Conservation (phyloP, 2,797 vertebrate genomes). For the Myotis myotis region DNA sequence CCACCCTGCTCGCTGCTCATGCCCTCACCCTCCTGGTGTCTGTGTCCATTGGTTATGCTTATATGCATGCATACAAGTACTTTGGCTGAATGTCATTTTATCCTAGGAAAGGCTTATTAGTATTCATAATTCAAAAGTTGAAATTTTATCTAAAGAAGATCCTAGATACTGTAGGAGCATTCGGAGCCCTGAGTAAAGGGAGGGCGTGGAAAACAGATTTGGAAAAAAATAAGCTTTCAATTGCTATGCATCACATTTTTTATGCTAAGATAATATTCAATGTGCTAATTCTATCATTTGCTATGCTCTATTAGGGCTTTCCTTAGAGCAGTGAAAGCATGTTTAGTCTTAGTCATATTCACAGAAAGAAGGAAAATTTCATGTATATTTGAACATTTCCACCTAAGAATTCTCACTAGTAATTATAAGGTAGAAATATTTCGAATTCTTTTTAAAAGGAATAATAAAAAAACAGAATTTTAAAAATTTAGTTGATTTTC, state of each 20-base stretch:
- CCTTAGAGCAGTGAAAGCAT: not conserved
- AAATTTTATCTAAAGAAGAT: constrained; percentile 31
- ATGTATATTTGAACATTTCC: constrained; percentile 1
- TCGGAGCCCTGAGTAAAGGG: not conserved
- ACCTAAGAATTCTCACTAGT: not conserved
- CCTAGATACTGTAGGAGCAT: not conserved
- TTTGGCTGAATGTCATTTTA: constrained; percentile 27
- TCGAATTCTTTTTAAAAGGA: not conserved
- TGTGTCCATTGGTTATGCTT: too few relatives aligned
- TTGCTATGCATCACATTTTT: constrained; percentile 37
- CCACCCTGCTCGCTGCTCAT: too few relatives aligned
- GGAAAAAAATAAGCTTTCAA: constrained; percentile 42
- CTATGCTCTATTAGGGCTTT: not conserved
- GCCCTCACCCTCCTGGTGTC: too few relatives aligned
- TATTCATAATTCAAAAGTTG: not conserved
- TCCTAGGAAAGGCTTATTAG: not conserved
- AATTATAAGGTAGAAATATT: not conserved
- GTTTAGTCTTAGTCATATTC: constrained; percentile 55
- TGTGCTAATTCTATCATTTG: not conserved
- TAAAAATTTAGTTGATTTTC: not conserved
- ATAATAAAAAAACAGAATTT: not conserved
- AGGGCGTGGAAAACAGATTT: not conserved
- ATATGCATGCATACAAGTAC: too few relatives aligned
- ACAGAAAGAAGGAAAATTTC: constrained; percentile 9
- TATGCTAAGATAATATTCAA: not conserved